Base-by-base conservation (phyloP, 2,797 vertebrate genomes). In the Trematomus bernacchii region DNA sequence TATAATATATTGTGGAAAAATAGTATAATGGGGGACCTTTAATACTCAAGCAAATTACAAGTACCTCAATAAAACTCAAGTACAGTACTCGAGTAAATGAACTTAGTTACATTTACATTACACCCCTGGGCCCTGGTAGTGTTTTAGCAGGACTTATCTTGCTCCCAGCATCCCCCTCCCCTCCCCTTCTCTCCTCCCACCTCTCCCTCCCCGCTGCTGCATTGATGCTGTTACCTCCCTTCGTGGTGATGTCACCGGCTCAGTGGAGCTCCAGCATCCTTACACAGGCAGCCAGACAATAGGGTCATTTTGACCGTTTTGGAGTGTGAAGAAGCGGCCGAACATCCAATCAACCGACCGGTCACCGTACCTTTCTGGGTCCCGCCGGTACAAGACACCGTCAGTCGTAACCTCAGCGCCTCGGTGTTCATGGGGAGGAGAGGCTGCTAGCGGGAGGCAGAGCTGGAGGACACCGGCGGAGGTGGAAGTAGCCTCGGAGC, bases 241-340 rank as follows among this genome's bases (percentile, higher is more conserved):
- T 89, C 57, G 76, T 67, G 91, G 73, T 96, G 95, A 95, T 87
- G 95, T 95, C 94, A 95, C 89, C 85, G 90, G 80, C 89, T 94
- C 92, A 77, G 85, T 87, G 81, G 79, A 81, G 86, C 91, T 92
- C 85, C 9, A 95, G 95, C 95, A 96, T 95, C 95, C 92, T 91
- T 69, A 76, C 85, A 62, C 10, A 82, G 80, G 59, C 87, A 58
- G 71, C 68, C 86, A 82, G 89, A 77, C 91, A 89, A 80, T 92
- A 93, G 92, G 93, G 94, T 93, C 93, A 95, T 94, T 94, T 95
- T 94, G 91, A 89, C 93, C 90, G 86, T 77, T 77, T 37, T 47
- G 64, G 70, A 69, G 77, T 44, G 77, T 47, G 67, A 62, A 79
- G 54, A 23, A 44, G 48, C 72, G 44, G 19, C 53, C 60, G 55